A percentile compares a stretch with the other conserved stretches of the same genome.
Evolutionary conservation across 1,140 invertebrate genomes (phyloP).

Genomic region (Drosophila teissieri): DNA sequence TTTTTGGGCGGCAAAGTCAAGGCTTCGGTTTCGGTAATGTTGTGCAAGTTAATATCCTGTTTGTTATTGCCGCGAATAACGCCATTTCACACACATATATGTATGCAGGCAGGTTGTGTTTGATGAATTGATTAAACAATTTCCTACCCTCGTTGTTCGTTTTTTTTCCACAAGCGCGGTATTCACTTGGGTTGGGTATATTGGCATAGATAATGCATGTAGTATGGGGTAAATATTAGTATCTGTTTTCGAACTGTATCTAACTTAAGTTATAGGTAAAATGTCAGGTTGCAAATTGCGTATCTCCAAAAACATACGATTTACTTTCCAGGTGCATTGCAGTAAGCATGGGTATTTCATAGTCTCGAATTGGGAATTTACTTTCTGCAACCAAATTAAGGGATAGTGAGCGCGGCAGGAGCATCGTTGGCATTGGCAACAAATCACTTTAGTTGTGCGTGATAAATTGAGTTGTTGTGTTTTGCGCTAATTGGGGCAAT

Average conservation of each 20-base stretch:
- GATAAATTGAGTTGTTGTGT: slow-evolving; percentile 82
- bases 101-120: slow-evolving; percentile 48
- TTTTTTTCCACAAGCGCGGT: background rate
- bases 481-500: slow-evolving; percentile 82
- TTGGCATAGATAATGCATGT: background rate
- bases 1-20: slow-evolving; percentile 46
- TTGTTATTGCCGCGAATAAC: slow-evolving; percentile 75
- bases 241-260: too few relatives aligned
- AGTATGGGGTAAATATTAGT: background rate
- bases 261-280: too few relatives aligned
- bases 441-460: slow-evolving; percentile 83
- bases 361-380: background rate
- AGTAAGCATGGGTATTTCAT: background rate
- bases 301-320: too few relatives aligned
- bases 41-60: slow-evolving; percentile 81
- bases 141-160: slow-evolving; percentile 68
- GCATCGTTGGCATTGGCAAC: slow-evolving; percentile 78
- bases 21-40: slow-evolving; percentile 52
- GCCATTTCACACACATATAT: slow-evolving; percentile 42
- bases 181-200: background rate
- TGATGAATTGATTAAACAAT: slow-evolving; percentile 83
- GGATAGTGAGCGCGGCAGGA: background rate
- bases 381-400: background rate
- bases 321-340: too few relatives aligned
- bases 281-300: too few relatives aligned